Percentiles rank a stretch among this genome's conserved stretches.
Conservation (phyloP, 2,888 invertebrate species). For the Dynastes tityus region DNA sequence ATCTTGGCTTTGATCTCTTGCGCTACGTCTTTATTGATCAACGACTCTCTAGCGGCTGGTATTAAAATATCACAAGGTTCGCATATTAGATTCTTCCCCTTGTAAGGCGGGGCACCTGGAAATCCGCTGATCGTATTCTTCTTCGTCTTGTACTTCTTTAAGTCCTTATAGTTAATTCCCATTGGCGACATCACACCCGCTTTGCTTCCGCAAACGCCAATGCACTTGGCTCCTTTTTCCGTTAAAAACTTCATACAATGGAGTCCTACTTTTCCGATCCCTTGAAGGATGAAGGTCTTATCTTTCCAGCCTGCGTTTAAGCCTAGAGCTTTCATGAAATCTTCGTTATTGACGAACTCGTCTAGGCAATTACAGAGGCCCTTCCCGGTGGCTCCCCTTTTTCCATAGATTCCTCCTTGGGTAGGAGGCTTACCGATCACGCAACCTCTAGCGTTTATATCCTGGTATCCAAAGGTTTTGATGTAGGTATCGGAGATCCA, state of each 20-base stretch:
- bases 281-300: slow-evolving; percentile 87
- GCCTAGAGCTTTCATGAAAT: slow-evolving; percentile 81
- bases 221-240: slow-evolving; percentile 79
- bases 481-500: slow-evolving; percentile 89
- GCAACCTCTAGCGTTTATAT: slow-evolving; percentile 87
- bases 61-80: slow-evolving; percentile 96
- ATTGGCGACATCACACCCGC: slow-evolving; percentile 77
- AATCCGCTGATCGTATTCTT: slow-evolving; percentile 93
- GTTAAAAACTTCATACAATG: slow-evolving; percentile 81
- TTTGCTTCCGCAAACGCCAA: slow-evolving; percentile 81
- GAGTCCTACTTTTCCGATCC: slow-evolving; percentile 88
- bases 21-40: slow-evolving; percentile 90
- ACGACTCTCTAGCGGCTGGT: slow-evolving; percentile 94
- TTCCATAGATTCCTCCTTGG: slow-evolving; percentile 89
- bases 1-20: slow-evolving; percentile 90
- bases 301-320: slow-evolving; percentile 77
- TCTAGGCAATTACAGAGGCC: slow-evolving; percentile 83
- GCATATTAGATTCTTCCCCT: slow-evolving; percentile 78
- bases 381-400: slow-evolving; percentile 87
- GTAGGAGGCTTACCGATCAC: slow-evolving; percentile 93
- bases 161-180: slow-evolving; percentile 81
- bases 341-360: slow-evolving; percentile 80
- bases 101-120: slow-evolving; percentile 79
- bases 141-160: slow-evolving; percentile 86
- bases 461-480: slow-evolving; percentile 78